Base-by-base conservation (phyloP, 2,888 invertebrate genomes). In the Caenorhabditis japonica region DNA sequence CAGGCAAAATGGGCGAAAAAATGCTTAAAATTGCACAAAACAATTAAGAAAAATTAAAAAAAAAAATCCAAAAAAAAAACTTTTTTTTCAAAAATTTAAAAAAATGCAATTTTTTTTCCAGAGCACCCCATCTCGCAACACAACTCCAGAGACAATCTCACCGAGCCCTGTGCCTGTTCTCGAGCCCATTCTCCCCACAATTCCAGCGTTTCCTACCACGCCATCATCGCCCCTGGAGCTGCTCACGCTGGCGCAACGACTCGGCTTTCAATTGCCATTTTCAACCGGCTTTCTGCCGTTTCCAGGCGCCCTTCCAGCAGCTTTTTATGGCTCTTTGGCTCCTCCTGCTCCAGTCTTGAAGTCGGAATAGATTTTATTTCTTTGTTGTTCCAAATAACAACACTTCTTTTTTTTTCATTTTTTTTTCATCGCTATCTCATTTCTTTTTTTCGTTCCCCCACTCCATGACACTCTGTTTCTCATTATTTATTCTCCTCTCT, bases 221-320 rank as follows among this genome's bases (percentile, higher is more conserved):
- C 38, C 66, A 36, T 27, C 34, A 33, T 59, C 68, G 13, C 55
- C 60, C 17, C 30, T 74, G 15, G 68, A 74, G 13, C 27, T 74
- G 2, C 21, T 74, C 34, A 51, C 56, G 19, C 51, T 74, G 52
- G 74, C 74, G 0, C 61, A 69, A 46, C 56, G 56, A 2, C 56
- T 74, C 21, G 68, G 74, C 5, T 8, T 74, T 15, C 51, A 56
- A 19, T 27, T 74, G 21, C 61, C 74, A 4, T 13, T 49, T 0
- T 23, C 36, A 34, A 21, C 44, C 39, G 21, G 49, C 13, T n/a
- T 51, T 21, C 64, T 21, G 5, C 38, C 51, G 8, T 43, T 51
- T n/a, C 4, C 44, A 4, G 13, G 17, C 27, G 15, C 46, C 27
- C 46, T 34, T 4, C 36, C 43, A 8, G 8, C 47, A 1, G 13